Conservation (phyloP, 30 jellyfish, hydroid and myxozoan species). For the Cassiopea xamachana region DNA sequence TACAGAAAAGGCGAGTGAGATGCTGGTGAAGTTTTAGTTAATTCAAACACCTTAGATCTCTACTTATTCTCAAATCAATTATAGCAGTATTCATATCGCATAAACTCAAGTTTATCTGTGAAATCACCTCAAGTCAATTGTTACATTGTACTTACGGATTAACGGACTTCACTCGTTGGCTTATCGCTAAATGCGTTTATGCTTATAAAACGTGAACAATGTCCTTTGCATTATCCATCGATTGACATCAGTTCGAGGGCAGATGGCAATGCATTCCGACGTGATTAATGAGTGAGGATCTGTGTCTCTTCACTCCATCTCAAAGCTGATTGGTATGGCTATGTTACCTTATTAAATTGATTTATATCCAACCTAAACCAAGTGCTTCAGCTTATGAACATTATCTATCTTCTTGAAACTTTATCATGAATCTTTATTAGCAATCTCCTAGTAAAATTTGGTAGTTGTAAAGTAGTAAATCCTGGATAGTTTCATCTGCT, state of each 20-base stretch:
- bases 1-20: neutral
- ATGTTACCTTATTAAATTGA: conserved; percentile 6
- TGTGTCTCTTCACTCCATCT: conserved; percentile 5
- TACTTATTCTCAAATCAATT: conserved; percentile 15
- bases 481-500: neutral
- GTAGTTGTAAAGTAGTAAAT: neutral
- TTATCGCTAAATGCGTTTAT: conserved; percentile 48
- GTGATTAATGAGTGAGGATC: conserved; percentile 49
- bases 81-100: conserved; percentile 52
- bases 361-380: neutral
- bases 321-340: conserved; percentile 38
- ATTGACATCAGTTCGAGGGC: conserved; percentile 52
- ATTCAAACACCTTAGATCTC: neutral
- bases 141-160: conserved; percentile 61
- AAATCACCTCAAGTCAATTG: conserved; percentile 64
- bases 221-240: conserved; percentile 54
- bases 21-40: neutral
- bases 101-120: conserved; percentile 48
- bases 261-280: conserved; percentile 61
- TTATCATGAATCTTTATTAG: neutral
- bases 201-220: conserved; percentile 52
- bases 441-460: neutral
- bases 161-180: conserved; percentile 66
- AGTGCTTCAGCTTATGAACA: neutral
- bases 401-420: neutral